phyloP scores from a whole-genome alignment of 92 coral and sea anemone species.

The Desmophyllum pertusum region DNA sequence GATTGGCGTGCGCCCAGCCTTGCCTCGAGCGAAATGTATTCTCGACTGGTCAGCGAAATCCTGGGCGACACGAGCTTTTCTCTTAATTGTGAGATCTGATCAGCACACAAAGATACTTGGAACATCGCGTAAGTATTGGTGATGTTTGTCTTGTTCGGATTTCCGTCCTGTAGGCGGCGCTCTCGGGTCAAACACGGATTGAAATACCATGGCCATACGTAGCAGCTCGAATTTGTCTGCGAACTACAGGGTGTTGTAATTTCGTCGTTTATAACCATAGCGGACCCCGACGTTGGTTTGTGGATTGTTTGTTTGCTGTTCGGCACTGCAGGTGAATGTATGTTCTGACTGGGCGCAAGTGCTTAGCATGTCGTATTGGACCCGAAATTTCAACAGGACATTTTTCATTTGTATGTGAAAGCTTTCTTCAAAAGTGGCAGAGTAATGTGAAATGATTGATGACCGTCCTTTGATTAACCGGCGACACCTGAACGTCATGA shows the following conservation, averaged over 20 bases:
- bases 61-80: constrained; percentile 8
- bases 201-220: constrained; percentile 9
- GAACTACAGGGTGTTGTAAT: background rate
- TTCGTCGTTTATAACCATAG: constrained; percentile 1
- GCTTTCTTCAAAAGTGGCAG: constrained; percentile 47
- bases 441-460: constrained; percentile 44
- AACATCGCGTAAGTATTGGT: constrained; percentile 32
- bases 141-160: constrained; percentile 35
- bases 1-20: constrained; percentile 74
- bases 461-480: constrained; percentile 28
- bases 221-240: constrained; percentile 34
- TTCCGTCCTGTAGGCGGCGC: constrained; percentile 39
- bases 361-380: constrained; percentile 25
- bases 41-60: constrained; percentile 16
- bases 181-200: constrained; percentile 42
- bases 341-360: constrained; percentile 12
- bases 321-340: constrained; percentile 33
- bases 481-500: constrained; percentile 32
- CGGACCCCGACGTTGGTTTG: background rate
- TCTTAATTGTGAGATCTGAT: background rate
- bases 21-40: constrained; percentile 32
- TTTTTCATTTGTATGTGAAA: constrained; percentile 49
- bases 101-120: constrained; percentile 4
- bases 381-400: constrained; percentile 45
- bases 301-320: background rate